phyloP scores from a whole-genome alignment of 2,888 invertebrate genomes.

The Synergus laeviventris region DNA sequence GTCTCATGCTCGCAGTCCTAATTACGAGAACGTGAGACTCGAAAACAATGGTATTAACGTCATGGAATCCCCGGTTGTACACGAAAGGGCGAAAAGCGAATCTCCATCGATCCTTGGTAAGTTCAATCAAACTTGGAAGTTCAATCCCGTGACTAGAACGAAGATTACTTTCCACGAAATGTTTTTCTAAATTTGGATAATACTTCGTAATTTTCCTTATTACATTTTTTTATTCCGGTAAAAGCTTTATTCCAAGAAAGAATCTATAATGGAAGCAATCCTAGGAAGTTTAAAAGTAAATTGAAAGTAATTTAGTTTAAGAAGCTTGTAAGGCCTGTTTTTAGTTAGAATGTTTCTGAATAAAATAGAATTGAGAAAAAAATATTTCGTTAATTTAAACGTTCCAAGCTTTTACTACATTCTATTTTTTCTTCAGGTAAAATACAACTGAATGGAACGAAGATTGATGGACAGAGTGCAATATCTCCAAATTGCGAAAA shows the following conservation, averaged over 20 bases:
- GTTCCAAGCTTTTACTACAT: no score
- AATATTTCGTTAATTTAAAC: no score
- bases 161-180: background rate
- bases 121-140: background rate
- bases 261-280: no score
- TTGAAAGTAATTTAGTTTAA: no score
- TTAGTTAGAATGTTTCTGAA: no score
- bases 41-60: constrained; percentile 49
- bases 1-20: constrained; percentile 62
- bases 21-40: constrained; percentile 67
- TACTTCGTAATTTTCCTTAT: background rate
- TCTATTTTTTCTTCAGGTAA: constrained; percentile 46
- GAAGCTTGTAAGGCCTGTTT: no score
- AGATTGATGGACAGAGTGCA: constrained; percentile 55
- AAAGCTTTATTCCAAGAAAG: no score
- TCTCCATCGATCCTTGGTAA: constrained; percentile 58
- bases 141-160: background rate
- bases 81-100: constrained; percentile 44
- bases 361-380: no score
- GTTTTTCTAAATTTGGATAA: background rate
- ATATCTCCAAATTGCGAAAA: constrained; percentile 60
- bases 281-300: no score
- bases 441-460: constrained; percentile 63
- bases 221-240: background rate
- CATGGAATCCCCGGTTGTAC: background rate